phyloP scores from a whole-genome alignment of 2,113 vertebrate species.

The Carassius gibelio region DNA sequence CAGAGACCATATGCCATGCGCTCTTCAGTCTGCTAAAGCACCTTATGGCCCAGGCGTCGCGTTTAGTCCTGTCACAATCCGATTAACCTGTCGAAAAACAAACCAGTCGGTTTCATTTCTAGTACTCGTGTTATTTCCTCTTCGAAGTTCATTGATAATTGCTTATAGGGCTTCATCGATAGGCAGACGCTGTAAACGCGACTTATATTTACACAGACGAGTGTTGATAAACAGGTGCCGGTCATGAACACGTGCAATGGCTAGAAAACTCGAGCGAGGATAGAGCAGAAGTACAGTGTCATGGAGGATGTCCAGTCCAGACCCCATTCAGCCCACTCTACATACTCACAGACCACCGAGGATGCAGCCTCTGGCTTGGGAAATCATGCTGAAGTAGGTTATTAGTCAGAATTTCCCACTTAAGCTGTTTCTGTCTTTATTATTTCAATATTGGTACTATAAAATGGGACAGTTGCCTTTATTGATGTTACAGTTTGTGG shows the following conservation, averaged over 20 bases:
- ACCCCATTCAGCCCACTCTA: conserved; percentile 51
- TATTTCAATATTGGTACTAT: neutral
- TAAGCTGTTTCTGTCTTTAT: neutral
- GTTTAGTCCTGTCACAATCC: conserved; percentile 36
- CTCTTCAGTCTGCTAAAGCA: neutral
- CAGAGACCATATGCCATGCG: conserved; percentile 36
- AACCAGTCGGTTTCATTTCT: neutral
- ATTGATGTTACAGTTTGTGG: neutral
- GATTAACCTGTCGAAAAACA: conserved; percentile 32
- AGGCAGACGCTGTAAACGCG: neutral
- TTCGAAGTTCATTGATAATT: neutral
- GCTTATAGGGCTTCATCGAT: neutral
- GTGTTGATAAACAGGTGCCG: conserved; percentile 18
- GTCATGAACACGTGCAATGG: conserved; percentile 42
- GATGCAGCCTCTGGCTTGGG: conserved; percentile 52
- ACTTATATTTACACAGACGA: conserved; percentile 17
- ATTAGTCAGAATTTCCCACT: neutral
- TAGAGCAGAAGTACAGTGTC: conserved; percentile 56
- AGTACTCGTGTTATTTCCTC: neutral
- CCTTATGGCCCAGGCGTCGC: conserved; percentile 9
- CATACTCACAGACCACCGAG: conserved; percentile 60
- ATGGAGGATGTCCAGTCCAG: conserved; percentile 58
- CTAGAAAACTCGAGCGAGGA: conserved; percentile 29
- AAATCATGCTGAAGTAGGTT: conserved; percentile 74
- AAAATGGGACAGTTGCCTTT: neutral